Evolutionary conservation across 2,113 vertebrate genomes (phyloP), one percentile per base, ranked within the genome.

Genomic region (Micromys minutus): DNA sequence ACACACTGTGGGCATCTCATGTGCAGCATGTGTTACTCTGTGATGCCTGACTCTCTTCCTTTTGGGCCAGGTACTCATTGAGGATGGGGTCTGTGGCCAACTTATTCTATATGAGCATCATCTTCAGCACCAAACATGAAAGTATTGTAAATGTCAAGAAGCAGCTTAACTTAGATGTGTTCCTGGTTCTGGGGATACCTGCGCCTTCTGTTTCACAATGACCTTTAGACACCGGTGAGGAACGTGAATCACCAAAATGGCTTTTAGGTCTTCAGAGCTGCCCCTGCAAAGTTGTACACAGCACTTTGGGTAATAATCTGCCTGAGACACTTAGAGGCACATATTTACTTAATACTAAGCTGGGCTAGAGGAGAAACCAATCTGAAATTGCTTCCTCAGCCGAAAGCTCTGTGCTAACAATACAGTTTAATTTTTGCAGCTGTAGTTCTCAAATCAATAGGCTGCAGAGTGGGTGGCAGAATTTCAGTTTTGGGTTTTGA

Each of bases 401-500:
- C 97, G 97, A 97, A 98, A 98, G 94, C 75, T 96, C 95, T 94
- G 88, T 91, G 85, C 94, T 91, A 97, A 98, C 97, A 98, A 80
- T 95, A 95, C 96, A 95, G 96, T 74, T 96, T 97, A 97, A 97
- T 97, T 98, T 97, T 90, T 97, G 97, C 98, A 90, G 93, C 95
- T 96, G 96, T 95, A 95, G 95, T 96, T 97, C 97, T 97, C 97
- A 91, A 94, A 93, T 97, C 95, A 98, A 85, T 94, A 92, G 96
- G 34, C 95, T 97, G 94, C 84, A 96, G 98, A 97, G 90, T 97
- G 94, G 92, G 95, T 97, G 95, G 93, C 96, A 97, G 96, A 97
- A 97, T 95, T 97, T 98, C 97, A 97, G 96, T 96, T 97, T 97
- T 96, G 79, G 93, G 95, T 96, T 98, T 93, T 97, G 97, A 98